These are phyloP conservation scores for Oscheius myriophilus DNA, from an alignment of 2,888 invertebrate genomes.

Conservation along the genomic window DNA sequence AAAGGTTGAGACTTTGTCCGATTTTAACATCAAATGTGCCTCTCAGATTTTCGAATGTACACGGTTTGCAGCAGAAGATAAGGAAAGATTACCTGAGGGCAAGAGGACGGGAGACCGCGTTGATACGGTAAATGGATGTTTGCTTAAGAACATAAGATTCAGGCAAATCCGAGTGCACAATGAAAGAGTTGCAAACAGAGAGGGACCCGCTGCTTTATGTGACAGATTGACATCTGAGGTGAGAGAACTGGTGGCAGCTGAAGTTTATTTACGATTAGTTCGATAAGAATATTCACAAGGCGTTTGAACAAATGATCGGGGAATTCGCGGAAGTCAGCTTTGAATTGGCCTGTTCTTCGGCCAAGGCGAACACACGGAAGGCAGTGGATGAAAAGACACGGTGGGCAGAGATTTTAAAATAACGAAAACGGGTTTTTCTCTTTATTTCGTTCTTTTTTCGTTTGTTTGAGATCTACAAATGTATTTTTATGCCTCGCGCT, in stretches of 20 bases:
- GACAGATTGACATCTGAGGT: conserved; percentile 12
- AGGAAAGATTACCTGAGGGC: not conserved
- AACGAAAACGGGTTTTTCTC: too few relatives aligned
- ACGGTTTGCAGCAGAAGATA: conserved; percentile 11
- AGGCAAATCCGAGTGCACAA: conserved; percentile 20
- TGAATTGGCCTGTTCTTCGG: not conserved
- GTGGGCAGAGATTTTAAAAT: too few relatives aligned
- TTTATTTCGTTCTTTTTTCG: too few relatives aligned
- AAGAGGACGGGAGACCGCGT: conserved; percentile 10
- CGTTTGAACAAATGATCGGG: not conserved
- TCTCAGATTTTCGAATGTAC: conserved; percentile 10
- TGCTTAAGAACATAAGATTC: not conserved
- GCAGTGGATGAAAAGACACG: too few relatives aligned
- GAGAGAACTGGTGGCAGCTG: not conserved
- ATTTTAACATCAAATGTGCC: not conserved
- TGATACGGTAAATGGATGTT: not conserved
- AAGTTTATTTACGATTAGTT: conserved; percentile 4
- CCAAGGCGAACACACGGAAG: too few relatives aligned
- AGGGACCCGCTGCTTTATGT: not conserved
- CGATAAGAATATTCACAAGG: not conserved
- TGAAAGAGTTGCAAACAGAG: not conserved
- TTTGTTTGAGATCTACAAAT: too few relatives aligned
- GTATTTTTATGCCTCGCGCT: too few relatives aligned
- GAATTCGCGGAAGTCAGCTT: conserved; percentile 1
- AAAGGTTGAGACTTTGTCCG: too few relatives aligned